Evolutionary conservation across 2,888 invertebrate species (phyloP), one percentile per base, ranked within the genome.

Genomic region (Agrochola circellaris): DNA sequence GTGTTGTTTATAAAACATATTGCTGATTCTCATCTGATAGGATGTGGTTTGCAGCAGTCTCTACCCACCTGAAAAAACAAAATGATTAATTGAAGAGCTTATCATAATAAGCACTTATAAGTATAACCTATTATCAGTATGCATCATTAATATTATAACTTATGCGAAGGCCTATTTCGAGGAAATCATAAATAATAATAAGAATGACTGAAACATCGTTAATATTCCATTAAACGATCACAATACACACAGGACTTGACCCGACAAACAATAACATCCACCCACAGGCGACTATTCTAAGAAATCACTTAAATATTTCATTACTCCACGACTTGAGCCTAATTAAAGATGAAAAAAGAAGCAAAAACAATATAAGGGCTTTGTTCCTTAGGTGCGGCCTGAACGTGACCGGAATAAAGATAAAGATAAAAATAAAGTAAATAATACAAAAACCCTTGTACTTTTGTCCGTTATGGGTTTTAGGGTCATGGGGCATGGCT

Each of bases 301-400:
- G 61, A 69, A 89, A 89, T 87, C 82, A 88, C 88, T 88, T 87
- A 84, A 88, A 91, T 90, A 91, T 90, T 92, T 91, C 86, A 89
- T 91, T 90, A 91, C 91, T 89, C 89, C 84, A 85, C 85, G 85
- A 84, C 88, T 88, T 88, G 86, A 84, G 88, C 87, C 91, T 93
- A 94, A 94, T 94, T 94, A 93, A 92, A 92, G 91, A 91, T 90
- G 90, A 91, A 90, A 91, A 89, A 88, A 90, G 89, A 82, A 88
- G 82, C 79, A 87, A 90, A 93, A 93, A 92, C 92, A 93, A 93
- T 91, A 92, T 89, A 91, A 90, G 89, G 88, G 88, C 82, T 82
- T 88, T 89, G 88, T 88, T 89, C 89, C 89, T 89, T 80, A 88
- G 89, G 86, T 89, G 91, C 90, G 90, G 90, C 88, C 89, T 84